Base-by-base conservation (phyloP, 2,797 vertebrate species). In the Pipistrellus pipistrellus region DNA sequence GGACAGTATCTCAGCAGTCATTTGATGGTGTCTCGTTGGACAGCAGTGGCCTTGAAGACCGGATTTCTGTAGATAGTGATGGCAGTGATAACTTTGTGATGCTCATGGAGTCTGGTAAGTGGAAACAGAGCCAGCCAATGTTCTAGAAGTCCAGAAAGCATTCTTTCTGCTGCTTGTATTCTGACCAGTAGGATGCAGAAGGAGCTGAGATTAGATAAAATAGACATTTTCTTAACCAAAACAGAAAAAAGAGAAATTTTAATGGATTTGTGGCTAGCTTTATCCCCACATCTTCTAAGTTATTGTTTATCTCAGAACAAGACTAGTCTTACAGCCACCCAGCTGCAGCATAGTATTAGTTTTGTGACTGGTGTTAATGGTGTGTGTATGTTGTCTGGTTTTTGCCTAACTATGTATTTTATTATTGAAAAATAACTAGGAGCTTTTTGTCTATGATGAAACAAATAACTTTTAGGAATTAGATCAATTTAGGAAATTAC, bases 1-100 rank as follows among this genome's bases (percentile, higher is more conserved):
- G 98, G 62, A 99, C 99, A 0, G 96, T 98, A 2, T 99, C 99
- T 95, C 99, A 99, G 97, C 99, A 99, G 95, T 99, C 99, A 95
- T 99, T 99, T 57, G 99, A 99, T 93, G 98, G 99, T n/a, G 97
- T 98, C 0, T 99, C 99, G 1, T 90, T 99, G 97, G 99, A 99
- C 10, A 99, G 98, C 76, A 99, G 99, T 48, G 98, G 99, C 89
- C 98, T 98, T 0, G 99, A 99, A n/a, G 99, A 99, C 4, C 98
- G 98, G 82, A 98, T 99, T 30, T 99, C 99, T 0, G 96, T 99
- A 95, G 99, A 99, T 96, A 99, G 99, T 3, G 99, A 99, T 77
- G 97, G 98, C 97, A 99, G 99, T 0, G 99, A 99, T 0, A 98
- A 98, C 96, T 99, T 99, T 27, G 98, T 99, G 94, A 98, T 99